Conservation (phyloP, 2,113 vertebrate genomes). For the Chauna torquata region DNA sequence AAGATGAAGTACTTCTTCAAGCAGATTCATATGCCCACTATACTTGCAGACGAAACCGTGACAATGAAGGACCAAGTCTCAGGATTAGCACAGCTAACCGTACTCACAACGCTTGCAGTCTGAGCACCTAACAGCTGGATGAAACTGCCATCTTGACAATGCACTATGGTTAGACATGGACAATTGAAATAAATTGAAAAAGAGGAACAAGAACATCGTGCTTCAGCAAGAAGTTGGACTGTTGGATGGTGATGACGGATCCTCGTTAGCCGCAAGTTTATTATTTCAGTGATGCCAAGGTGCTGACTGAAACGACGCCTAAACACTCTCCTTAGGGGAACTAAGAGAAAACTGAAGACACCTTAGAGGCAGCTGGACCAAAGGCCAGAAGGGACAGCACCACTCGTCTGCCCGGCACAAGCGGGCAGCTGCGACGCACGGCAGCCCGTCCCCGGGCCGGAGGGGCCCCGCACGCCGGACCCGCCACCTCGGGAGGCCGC, state of each 20-base stretch:
- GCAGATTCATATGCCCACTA: rapidly evolving
- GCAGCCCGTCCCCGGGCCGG: neutral
- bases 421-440: neutral
- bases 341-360: neutral
- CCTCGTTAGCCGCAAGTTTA: neutral
- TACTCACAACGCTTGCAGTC: neutral
- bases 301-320: rapidly evolving
- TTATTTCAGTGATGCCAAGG: neutral
- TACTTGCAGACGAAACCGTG: neutral
- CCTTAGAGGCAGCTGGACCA: neutral
- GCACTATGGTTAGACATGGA: neutral
- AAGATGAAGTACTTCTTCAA: neutral
- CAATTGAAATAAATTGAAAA: neutral
- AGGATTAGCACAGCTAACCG: rapidly evolving
- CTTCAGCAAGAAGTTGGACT: neutral
- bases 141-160: neutral
- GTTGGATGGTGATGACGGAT: neutral
- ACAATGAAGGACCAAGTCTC: neutral
- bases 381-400: neutral
- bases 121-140: neutral
- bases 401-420: neutral
- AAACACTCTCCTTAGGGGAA: neutral
- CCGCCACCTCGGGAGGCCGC: neutral
- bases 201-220: neutral
- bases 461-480: neutral